A percentile compares a stretch with the other conserved stretches of the same genome.
These are phyloP conservation scores for Uromys caudimaculatus DNA, from an alignment of 2,797 vertebrate species.

Conservation along the genomic window DNA sequence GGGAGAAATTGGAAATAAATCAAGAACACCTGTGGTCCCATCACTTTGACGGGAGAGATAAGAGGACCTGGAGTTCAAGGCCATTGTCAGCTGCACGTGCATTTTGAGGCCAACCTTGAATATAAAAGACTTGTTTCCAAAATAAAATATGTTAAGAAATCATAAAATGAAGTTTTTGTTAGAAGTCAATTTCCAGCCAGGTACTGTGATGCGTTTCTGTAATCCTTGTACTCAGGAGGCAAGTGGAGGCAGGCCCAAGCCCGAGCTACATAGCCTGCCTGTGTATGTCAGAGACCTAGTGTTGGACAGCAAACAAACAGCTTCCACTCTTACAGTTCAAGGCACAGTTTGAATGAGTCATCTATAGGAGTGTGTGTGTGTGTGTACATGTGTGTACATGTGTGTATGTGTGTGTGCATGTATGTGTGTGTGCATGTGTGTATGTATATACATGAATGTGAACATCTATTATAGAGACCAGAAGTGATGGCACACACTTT, in stretches of 20 bases:
- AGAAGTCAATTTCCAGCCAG: background rate
- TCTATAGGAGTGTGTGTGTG: background rate
- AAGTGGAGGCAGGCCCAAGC: background rate
- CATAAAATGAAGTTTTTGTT: background rate
- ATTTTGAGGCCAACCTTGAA: background rate
- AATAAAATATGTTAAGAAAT: background rate
- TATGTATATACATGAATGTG: background rate
- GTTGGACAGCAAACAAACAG: background rate
- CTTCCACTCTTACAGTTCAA: conserved; percentile 24
- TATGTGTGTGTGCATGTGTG: accelerated
- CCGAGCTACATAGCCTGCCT: background rate
- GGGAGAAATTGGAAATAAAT: background rate
- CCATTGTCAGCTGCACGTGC: too few species aligned
- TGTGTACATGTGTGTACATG: background rate
- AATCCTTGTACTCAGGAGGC: background rate
- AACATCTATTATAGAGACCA: background rate
- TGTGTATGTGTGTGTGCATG: too few species aligned
- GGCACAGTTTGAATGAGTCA: background rate
- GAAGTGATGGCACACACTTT: background rate
- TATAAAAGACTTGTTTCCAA: background rate
- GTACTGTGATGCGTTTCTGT: background rate
- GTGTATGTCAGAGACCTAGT: background rate
- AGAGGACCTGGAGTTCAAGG: background rate
- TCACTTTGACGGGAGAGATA: background rate
- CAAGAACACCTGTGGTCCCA: background rate